Evolutionary conservation across 1,140 invertebrate genomes (phyloP), one percentile per base, ranked within the genome.

Genomic region (Ectropis grisescens): DNA sequence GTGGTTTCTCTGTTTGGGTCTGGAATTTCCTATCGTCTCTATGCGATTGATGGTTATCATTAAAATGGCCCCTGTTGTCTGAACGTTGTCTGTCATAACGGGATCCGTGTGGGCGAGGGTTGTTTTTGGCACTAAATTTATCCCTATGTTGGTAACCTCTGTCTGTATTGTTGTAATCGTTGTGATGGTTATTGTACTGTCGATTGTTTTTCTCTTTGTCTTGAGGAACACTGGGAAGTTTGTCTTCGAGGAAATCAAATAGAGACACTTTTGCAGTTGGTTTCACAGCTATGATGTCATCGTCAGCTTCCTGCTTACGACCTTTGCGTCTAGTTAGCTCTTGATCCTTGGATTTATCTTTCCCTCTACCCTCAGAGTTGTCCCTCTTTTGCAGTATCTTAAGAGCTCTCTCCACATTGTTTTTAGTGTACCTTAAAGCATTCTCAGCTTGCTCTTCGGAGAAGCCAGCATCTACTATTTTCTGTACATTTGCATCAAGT

Each of bases 171-270:
- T 37, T 47, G 39, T 60, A 68, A 2, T 81, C 74, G 25, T 78
- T 67, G 23, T 41, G 33, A 24, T 43, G 47, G 3, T 55, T 47
- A 31, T 55, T 62, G 33, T 60, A 55, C 39, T 66, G 47, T 9
- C 72, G 53, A 31, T 37, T 72, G 36, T 61, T 69, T 36, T 52
- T 76, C 24, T 83, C 76, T 27, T 62, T 75, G 33, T 82, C 80
- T n/a, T n/a, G n/a, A 37, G 75, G 65, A 13, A 87, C 84, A 37
- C 87, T 81, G 28, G 90, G 90, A 12, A 95, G 79, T 82, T 93
- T 93, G 49, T 92, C 89, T 64, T 93, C 92, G 2, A 96, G 82
- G 62, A 94, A 96, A 70, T 94, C 93, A 81, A 95, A 95, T 1
- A 96, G 72, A 1, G 92, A 94, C 1, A 94, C 88, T 67, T 91